A percentile compares a stretch with the other conserved stretches of the same genome.
Evolutionary conservation across 2,888 invertebrate species (phyloP).

Genomic region (Napeogenes inachia): DNA sequence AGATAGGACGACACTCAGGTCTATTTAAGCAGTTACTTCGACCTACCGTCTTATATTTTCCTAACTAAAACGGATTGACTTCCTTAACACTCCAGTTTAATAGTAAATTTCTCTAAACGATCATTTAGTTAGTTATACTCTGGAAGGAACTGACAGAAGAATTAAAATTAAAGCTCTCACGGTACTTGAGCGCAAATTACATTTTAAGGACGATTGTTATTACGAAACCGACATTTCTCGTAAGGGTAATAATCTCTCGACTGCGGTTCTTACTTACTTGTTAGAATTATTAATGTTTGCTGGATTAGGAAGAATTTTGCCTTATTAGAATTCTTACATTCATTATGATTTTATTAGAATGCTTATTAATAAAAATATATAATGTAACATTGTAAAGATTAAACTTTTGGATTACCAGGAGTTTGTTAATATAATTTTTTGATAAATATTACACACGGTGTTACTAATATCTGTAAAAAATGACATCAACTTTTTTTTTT

Average conservation of each 20-base stretch:
- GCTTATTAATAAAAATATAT: no score
- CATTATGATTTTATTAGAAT: no score
- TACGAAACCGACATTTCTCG: conserved; percentile 21
- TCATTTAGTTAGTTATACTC: conserved; percentile 11
- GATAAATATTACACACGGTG: no score
- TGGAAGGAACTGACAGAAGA: conserved; percentile 21
- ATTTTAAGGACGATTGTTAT: conserved; percentile 29
- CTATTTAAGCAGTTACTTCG: conserved; percentile 40
- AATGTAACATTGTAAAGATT: no score
- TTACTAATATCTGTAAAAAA: no score
- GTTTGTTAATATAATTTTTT: no score
- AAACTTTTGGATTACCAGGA: no score
- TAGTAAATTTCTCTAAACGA: conserved; percentile 17
- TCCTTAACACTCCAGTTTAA: conserved; percentile 25
- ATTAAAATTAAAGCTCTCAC: conserved; percentile 23
- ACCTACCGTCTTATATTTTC: conserved; percentile 33
- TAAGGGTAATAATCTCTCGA: conserved; percentile 20
- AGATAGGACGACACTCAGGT: conserved; percentile 38
- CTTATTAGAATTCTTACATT: background rate
- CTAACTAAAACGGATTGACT: conserved; percentile 50
- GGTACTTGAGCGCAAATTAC: conserved; percentile 25
- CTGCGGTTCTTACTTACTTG: conserved; percentile 20
- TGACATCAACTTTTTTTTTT: no score
- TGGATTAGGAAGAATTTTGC: conserved; percentile 4
- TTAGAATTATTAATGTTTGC: conserved; percentile 19